Evolutionary conservation across 2,888 invertebrate species (phyloP).

Genomic region (Phaedon cochleariae): DNA sequence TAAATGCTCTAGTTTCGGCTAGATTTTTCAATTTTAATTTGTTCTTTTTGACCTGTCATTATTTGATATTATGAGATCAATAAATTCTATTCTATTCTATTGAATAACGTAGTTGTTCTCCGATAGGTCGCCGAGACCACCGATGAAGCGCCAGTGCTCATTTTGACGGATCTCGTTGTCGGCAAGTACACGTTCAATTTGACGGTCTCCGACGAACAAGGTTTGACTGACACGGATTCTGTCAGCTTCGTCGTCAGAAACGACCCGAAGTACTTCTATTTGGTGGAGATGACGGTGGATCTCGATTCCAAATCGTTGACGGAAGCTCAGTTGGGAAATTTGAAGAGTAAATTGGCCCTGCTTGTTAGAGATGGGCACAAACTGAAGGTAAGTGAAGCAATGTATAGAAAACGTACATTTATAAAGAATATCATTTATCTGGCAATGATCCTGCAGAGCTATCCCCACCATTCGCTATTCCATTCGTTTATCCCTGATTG

Average conservation of each 20-base stretch:
- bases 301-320: conserved; percentile 75
- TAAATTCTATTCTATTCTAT: no score
- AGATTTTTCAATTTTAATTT: no score
- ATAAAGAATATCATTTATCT: no score
- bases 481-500: no score
- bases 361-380: conserved; percentile 78
- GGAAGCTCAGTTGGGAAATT: conserved; percentile 76
- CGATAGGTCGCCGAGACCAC: conserved; percentile 75
- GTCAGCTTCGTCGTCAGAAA: conserved; percentile 84
- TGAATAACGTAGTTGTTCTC: no score
- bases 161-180: conserved; percentile 82
- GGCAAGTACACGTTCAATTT: conserved; percentile 90
- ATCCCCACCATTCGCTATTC: no score
- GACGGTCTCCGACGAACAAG: conserved; percentile 91
- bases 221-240: conserved; percentile 81
- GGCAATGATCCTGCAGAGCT: no score
- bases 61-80: no score
- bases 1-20: no score
- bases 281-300: conserved; percentile 84
- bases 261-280: conserved; percentile 77
- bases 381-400: conserved; percentile 58
- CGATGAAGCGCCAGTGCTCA: conserved; percentile 79
- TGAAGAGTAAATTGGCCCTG: conserved; percentile 82
- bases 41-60: no score
- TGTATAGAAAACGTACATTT: no score